Evolutionary conservation across 2,888 invertebrate genomes (phyloP).

Genomic region (Hypomecis atomaria): DNA sequence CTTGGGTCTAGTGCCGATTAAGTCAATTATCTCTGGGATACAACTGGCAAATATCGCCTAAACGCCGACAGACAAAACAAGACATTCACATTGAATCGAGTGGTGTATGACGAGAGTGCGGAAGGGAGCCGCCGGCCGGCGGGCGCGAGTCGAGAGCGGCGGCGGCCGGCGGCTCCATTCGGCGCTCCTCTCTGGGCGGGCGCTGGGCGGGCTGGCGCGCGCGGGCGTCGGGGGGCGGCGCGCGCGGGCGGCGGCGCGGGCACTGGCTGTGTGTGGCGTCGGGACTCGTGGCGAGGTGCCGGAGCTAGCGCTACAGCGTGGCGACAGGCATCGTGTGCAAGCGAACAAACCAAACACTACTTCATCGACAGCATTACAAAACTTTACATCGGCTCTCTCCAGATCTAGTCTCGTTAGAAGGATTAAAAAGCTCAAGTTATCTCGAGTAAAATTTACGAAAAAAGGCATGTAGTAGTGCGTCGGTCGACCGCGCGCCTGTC

Average conservation of each 20-base stretch:
- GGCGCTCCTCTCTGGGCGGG: constrained; percentile 44
- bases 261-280: constrained; percentile 83
- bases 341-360: constrained; percentile 86
- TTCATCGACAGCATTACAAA: constrained; percentile 85
- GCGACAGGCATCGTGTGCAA: constrained; percentile 86
- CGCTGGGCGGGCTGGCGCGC: constrained; percentile 19
- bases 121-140: constrained; percentile 58
- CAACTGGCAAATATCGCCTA: constrained; percentile 99
- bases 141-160: constrained; percentile 47
- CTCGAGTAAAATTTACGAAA: constrained; percentile 83
- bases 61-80: constrained; percentile 87
- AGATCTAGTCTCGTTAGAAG: constrained; percentile 84
- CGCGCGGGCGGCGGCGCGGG: constrained; percentile 59
- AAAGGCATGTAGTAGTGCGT: constrained; percentile 84
- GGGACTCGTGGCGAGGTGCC: constrained; percentile 84
- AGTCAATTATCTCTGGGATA: constrained; percentile 99
- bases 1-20: constrained; percentile 99
- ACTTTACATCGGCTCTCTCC: constrained; percentile 84
- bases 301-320: constrained; percentile 86
- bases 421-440: constrained; percentile 84
- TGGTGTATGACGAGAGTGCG: constrained; percentile 57
- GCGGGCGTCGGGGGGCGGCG: constrained; percentile 36
- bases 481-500: constrained; percentile 83
- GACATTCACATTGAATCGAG: constrained; percentile 83
- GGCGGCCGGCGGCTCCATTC: constrained; percentile 46